Evolutionary conservation across 2,797 vertebrate genomes (phyloP).

Genomic region (Pipistrellus pipistrellus): DNA sequence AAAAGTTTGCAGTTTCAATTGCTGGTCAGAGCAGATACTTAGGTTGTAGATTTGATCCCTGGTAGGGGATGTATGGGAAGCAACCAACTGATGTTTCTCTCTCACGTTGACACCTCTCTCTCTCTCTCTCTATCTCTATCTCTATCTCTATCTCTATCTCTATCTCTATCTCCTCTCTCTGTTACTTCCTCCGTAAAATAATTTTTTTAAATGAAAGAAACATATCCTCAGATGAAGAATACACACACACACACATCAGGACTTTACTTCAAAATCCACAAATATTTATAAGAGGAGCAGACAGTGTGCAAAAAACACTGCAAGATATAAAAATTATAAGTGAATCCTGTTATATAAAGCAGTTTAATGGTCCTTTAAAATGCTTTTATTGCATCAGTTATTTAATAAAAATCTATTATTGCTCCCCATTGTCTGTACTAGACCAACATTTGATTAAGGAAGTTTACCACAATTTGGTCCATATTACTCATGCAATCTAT

Average conservation of each 20-base stretch:
- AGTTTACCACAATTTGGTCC: neutral
- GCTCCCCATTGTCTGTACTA: neutral
- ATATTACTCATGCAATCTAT: neutral
- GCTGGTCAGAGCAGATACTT: neutral
- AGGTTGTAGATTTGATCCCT: neutral
- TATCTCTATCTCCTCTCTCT: too few species aligned
- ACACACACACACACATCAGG: neutral
- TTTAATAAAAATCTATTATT: neutral
- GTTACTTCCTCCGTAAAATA: neutral
- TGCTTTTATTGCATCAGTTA: neutral
- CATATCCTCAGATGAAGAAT: neutral
- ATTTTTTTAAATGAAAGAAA: neutral
- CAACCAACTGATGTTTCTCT: neutral
- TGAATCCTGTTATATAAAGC: neutral
- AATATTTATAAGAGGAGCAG: neutral
- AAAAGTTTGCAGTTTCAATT: neutral
- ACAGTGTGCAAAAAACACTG: slow-evolving; percentile 35
- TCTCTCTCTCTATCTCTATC: too few species aligned
- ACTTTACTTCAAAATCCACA: slow-evolving; percentile 52
- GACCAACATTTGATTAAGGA: neutral
- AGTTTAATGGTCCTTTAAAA: neutral
- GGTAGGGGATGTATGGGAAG: neutral
- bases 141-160: too few species aligned
- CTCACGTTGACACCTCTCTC: neutral
- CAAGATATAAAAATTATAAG: neutral